Evolutionary conservation across 2,797 vertebrate genomes (phyloP), one percentile per base, ranked within the genome.

Genomic region (Oreortyx pictus): DNA sequence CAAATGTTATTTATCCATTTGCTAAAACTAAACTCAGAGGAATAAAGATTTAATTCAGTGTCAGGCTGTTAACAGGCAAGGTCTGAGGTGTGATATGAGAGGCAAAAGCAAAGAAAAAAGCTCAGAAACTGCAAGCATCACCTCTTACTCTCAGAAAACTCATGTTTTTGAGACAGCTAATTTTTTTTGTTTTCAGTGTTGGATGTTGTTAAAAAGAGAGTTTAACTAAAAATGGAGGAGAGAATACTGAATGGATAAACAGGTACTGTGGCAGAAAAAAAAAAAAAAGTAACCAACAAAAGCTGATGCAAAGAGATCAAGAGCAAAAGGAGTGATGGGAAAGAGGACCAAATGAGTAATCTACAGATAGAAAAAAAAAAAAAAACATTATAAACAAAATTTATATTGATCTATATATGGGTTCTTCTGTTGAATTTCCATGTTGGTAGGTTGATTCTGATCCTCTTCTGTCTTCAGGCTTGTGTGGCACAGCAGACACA

Each of bases 371-470:
- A 15, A 80, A 73, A 76, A 14, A 37, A 37, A 37, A 39, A 39
- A 39, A 41, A 41, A 57, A 7, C 0, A 7, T 64, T 88, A 14
- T 13, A 39, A 73, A 94, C 47, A 12, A 37, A 6, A 9, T 61
- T 35, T 11, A 20, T 68, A 68, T 9, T 46, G 23, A 62, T 78
- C 39, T 83, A 41, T 49, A 31, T 0, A 0, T 27, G 1, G 3
- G 1, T 50, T 72, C n/a, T 62, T 66, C 54, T 72, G 27, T 12
- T 85, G 31, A 31, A 57, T 68, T 91, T 87, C 68, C 16, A 17
- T 75, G 4, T 24, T 44, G 12, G 5, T 52, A 47, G 9, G 3
- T n/a, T 72, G 33, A 2, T 16, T 74, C 7, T 49, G 12, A 19
- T 74, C 27, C 27, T 29, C 12, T 64, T 77, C 39, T 44, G 7